Evolutionary conservation across 2,113 vertebrate genomes (phyloP), one percentile per base, ranked within the genome.

Genomic region (Sterrhoptilus dennistouni): DNA sequence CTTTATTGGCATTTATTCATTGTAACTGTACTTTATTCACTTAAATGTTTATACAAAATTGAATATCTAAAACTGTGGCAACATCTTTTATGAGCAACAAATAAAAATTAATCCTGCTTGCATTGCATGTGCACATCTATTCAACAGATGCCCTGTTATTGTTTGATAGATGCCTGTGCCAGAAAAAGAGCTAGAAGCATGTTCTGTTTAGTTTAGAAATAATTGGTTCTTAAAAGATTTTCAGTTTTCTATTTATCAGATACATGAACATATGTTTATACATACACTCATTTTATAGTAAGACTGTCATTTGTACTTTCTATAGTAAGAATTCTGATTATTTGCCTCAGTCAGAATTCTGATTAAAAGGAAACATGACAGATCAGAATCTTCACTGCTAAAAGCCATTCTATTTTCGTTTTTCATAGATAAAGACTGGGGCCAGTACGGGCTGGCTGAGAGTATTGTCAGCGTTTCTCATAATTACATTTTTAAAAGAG

Each of bases 101-200:
- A 95, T 96, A 94, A 93, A 96, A 97, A 97, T 93, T 95, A 92
- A 90, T 90, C 57, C 91, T 90, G 36, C 56, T 89, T 78, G 29
- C 45, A 25, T 47, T 90, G 60, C 68, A 42, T 86, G 81, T 96
- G 71, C 56, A 28, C 28, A 4, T 91, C 91, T 90, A 95, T 93
- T 74, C 90, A 96, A 94, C 94, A 97, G 95, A 97, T 95, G 95
- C 76, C 82, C 70, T 76, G 53, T 96, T 97, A 93, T 81, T 76
- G 75, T 93, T 93, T 96, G 94, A 97, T 94, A 68, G 72, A 95
- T 92, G 61, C 61, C 53, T 93, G 82, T 93, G 87, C 94, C 82
- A 94, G 76, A 91, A 90, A 81, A 85, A 83, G 76, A 96, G 71
- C 89, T 92, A 86, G 60, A 93, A 95, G 53, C 72, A 61, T 88